These are phyloP conservation scores for Tapirus terrestris DNA, from an alignment of 2,113 vertebrate species.

Conservation along the genomic window DNA sequence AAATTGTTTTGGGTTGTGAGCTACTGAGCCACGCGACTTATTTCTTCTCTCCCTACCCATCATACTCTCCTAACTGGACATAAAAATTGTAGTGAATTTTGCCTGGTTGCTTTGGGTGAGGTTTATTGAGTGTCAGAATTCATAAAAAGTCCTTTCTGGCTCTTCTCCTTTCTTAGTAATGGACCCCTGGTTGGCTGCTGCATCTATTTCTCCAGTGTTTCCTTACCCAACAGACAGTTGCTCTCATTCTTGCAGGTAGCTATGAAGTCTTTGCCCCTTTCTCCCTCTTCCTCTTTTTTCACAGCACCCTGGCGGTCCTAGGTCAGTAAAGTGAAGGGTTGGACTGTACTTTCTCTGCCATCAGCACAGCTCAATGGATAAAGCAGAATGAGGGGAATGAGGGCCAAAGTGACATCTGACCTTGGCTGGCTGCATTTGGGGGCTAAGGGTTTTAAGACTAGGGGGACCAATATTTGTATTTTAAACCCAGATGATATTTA, in stretches of 20 bases:
- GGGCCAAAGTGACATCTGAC: background rate
- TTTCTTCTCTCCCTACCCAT: background rate
- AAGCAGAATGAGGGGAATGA: background rate
- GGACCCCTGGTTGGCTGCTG: background rate
- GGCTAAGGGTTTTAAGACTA: constrained; percentile 46
- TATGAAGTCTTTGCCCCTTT: background rate
- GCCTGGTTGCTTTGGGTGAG: constrained; percentile 29
- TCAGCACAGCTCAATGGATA: background rate
- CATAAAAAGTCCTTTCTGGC: constrained; percentile 34
- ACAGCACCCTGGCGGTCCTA: background rate
- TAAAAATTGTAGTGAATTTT: constrained; percentile 59
- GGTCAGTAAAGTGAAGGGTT: background rate
- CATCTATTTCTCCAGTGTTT: background rate
- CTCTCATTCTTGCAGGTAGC: background rate
- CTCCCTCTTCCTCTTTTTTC: background rate
- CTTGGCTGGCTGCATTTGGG: constrained; percentile 46
- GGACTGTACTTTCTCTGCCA: background rate
- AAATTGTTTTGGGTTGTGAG: constrained; percentile 37
- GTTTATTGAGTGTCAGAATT: constrained; percentile 50
- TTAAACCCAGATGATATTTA: constrained; percentile 77
- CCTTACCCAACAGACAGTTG: background rate
- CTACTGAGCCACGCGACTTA: constrained; percentile 38
- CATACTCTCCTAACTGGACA: constrained; percentile 22
- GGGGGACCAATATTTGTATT: constrained; percentile 70
- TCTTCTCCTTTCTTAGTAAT: constrained; percentile 26